Conservation (phyloP, 2,888 invertebrate genomes). For the Micoletzkya japonica region DNA sequence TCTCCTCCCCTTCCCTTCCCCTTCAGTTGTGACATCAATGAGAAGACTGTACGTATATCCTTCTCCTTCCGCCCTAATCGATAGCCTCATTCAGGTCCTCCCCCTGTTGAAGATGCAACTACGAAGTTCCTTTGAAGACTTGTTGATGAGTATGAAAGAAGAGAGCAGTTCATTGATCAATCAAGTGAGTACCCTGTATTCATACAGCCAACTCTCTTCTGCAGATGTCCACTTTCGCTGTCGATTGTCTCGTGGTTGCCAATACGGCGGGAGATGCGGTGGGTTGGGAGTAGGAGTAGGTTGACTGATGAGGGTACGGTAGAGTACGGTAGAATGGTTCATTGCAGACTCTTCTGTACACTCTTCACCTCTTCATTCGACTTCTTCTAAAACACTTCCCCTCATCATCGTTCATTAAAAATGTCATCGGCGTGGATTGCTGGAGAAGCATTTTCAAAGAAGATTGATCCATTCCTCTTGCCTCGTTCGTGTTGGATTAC, state of each 20-base stretch:
- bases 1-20: background rate
- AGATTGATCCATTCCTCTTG: too few relatives aligned
- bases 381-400: slow-evolving; percentile 2
- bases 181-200: background rate
- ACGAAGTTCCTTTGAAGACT: background rate
- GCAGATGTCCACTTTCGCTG: background rate
- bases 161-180: background rate
- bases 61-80: background rate
- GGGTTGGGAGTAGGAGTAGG: background rate
- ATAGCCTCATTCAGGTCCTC: background rate
- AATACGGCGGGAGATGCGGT: background rate
- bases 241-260: background rate
- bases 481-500: too few relatives aligned
- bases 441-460: too few relatives aligned
- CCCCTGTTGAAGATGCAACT: too few relatives aligned
- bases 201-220: background rate
- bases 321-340: background rate
- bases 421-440: too few relatives aligned
- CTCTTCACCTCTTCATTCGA: slow-evolving; percentile 20
- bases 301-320: background rate
- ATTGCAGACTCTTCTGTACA: background rate
- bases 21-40: background rate
- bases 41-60: background rate
- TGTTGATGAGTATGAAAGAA: background rate
- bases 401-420: too few relatives aligned